Evolutionary conservation across 1,140 invertebrate species (phyloP), one percentile per base, ranked within the genome.

Genomic region (Leguminivora glycinivorella): DNA sequence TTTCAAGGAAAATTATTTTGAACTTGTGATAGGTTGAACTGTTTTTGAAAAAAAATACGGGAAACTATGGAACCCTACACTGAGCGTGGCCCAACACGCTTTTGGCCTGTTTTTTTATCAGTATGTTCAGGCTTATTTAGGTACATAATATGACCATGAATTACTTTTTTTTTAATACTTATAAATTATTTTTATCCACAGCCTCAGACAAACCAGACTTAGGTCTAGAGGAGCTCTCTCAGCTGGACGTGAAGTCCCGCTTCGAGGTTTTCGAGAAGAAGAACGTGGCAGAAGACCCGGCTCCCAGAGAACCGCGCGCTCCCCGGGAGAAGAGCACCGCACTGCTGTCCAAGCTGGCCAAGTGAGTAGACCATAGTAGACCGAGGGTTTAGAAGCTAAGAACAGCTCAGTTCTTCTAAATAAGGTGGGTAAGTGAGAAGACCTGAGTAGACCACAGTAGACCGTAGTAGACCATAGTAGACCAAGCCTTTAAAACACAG

Each of bases 201-300:
- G 97, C 96, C 67, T 97, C 96, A 74, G 96, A 97, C 82, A 97
- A 97, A 84, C 95, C 96, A n/a, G 96, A 97, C 90, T 93, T 98
- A 40, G 97, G 97, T 24, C 92, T 98, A 22, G 96, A 97, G 79
- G 97, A 98, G 83, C 86, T 98, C 56, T 95, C 95, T 12, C 94
- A 94, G 71, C 87, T 98, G 58, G 97, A 98, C 87, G 96, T 98
- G 1, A 96, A 96, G 84, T 96, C 96, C 67, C 93, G 95, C 68
- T 98, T 97, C 91, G 95, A 97, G 90, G 94, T 97, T 70, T 98
- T 98, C 88, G 96, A 97, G 88, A 94, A 94, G 75, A 84, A 83
- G 22, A 84, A 84, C 60, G 86, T 92, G 2, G 85, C 91, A 10
- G 79, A 84, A 9, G 83, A 93, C 67, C 75, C 83, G 47, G 79